These are phyloP conservation scores for Daktulosphaira vitifoliae DNA, from an alignment of 1,140 invertebrate genomes.

Conservation along the genomic window DNA sequence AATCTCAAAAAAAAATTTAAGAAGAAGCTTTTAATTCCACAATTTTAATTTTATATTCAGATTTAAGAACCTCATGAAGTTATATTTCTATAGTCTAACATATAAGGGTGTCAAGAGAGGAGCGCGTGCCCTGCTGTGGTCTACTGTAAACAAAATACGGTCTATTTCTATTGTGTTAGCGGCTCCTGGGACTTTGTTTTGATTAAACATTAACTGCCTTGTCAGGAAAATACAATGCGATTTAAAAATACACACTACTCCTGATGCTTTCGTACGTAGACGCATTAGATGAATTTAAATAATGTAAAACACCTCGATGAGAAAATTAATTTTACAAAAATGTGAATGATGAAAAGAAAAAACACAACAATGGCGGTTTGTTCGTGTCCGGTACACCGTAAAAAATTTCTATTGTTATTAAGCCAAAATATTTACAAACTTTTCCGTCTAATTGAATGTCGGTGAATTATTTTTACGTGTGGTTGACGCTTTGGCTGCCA, in stretches of 20 bases:
- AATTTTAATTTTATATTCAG: too few relatives aligned
- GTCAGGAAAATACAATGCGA: slow-evolving; percentile 12
- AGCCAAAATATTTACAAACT: slow-evolving; percentile 34
- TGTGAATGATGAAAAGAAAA: slow-evolving; percentile 21
- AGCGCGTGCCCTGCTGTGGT: slow-evolving; percentile 21
- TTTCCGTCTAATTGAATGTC: slow-evolving; percentile 31
- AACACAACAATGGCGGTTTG: slow-evolving; percentile 33
- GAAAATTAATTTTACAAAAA: slow-evolving; percentile 24
- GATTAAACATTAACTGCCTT: slow-evolving; percentile 14
- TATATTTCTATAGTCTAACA: too few relatives aligned
- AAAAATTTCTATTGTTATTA: slow-evolving; percentile 31
- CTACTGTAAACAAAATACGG: neutral
- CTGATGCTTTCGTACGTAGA: slow-evolving; percentile 16
- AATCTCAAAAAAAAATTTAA: too few relatives aligned
- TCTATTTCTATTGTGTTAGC: neutral
- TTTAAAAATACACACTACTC: neutral
- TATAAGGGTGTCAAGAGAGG: too few relatives aligned
- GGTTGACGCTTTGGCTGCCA: slow-evolving; percentile 25
- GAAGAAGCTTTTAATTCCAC: too few relatives aligned
- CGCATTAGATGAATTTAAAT: slow-evolving; percentile 20
- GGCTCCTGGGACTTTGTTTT: slow-evolving; percentile 9
- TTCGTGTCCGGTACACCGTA: slow-evolving; percentile 33
- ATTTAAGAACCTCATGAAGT: too few relatives aligned
- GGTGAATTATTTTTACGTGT: slow-evolving; percentile 32
- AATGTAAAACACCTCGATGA: slow-evolving; percentile 32